A percentile compares a stretch with the other conserved stretches of the same genome.
Evolutionary conservation across 2,113 vertebrate genomes (phyloP).

Genomic region (Baryphthengus martii): DNA sequence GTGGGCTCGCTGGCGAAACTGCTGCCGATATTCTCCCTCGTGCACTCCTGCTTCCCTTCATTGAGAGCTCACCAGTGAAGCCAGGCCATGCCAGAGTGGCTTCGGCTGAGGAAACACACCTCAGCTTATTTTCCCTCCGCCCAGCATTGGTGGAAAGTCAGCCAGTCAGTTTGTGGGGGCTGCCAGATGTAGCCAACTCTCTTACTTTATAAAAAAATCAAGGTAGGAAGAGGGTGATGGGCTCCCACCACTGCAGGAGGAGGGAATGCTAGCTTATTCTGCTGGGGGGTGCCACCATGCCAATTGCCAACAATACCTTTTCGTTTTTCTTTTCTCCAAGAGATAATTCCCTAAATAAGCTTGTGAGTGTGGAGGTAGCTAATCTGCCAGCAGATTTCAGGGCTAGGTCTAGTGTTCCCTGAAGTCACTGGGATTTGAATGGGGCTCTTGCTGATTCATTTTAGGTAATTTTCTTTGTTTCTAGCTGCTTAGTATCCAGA

Average conservation of each 20-base stretch:
- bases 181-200: not conserved
- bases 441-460: not conserved
- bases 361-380: not conserved
- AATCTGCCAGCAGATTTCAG: not conserved
- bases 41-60: not conserved
- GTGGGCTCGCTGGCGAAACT: not conserved
- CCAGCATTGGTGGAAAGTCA: not conserved
- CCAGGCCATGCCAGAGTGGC: not conserved
- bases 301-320: not conserved
- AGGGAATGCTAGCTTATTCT: not conserved
- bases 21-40: not conserved
- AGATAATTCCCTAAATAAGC: not conserved
- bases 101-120: not conserved
- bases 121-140: not conserved
- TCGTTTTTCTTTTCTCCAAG: not conserved
- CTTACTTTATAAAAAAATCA: not conserved
- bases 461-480: not conserved
- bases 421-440: not conserved
- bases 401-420: not conserved
- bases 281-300: accelerated
- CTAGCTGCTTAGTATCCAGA: not conserved
- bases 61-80: accelerated
- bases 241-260: not conserved
- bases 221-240: not conserved
- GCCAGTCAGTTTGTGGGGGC: not conserved